Conservation (phyloP, 2,888 invertebrate species). For the Phalera bucephala region DNA sequence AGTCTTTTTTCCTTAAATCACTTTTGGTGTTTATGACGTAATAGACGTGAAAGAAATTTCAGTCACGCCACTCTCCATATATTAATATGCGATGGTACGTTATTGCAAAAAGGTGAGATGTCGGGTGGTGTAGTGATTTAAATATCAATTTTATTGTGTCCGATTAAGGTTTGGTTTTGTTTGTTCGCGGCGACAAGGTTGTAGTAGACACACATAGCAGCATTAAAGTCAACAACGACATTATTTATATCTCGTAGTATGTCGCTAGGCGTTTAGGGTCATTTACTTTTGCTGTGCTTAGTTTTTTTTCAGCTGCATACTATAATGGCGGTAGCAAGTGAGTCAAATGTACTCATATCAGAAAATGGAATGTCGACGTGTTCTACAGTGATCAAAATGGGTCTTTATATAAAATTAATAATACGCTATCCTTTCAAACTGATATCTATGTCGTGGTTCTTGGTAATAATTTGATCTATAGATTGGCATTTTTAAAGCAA, state of each 20-base stretch:
- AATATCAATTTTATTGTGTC: conserved; percentile 40
- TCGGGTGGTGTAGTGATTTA: conserved; percentile 23
- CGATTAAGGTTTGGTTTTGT: conserved; percentile 38
- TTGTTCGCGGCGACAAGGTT: conserved; percentile 16
- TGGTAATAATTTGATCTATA: too few species aligned
- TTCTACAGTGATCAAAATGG: too few species aligned
- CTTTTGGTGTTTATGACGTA: conserved; percentile 49
- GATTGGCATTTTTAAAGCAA: too few species aligned
- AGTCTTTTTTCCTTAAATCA: conserved; percentile 50
- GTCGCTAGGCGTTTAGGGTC: conserved; percentile 66
- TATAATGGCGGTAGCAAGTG: conserved; percentile 34
- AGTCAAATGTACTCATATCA: too few species aligned
- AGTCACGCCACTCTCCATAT: conserved; percentile 71
- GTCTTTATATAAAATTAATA: too few species aligned
- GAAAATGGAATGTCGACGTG: too few species aligned
- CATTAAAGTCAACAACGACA: conserved; percentile 58
- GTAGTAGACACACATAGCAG: conserved; percentile 32
- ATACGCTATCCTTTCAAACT: too few species aligned
- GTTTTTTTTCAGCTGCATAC: conserved; percentile 52
- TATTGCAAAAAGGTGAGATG: conserved; percentile 43
- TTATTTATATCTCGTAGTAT: conserved; percentile 69
- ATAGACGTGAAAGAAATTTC: conserved; percentile 53
- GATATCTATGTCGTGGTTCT: too few species aligned
- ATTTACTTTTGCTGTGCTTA: conserved; percentile 58
- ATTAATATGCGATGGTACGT: conserved; percentile 50